Evolutionary conservation across 2,888 invertebrate genomes (phyloP).

Genomic region (Eupithecia exiguata): DNA sequence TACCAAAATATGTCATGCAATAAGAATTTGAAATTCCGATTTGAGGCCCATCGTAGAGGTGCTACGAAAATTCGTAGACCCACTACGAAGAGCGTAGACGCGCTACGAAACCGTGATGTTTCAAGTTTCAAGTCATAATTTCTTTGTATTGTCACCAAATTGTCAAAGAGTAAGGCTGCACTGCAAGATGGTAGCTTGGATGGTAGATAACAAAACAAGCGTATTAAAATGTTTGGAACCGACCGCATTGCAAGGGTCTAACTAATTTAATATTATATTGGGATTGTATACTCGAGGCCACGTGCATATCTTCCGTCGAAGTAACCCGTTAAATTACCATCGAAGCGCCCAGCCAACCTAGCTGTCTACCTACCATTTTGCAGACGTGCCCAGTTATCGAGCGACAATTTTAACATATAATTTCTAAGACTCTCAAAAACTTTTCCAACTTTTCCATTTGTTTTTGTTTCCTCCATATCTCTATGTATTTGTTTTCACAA

Average conservation of each 20-base stretch:
- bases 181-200: neutral
- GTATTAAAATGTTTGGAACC: neutral
- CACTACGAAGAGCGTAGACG: neutral
- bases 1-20: neutral
- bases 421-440: neutral
- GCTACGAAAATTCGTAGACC: neutral
- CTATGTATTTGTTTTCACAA: neutral
- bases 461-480: neutral
- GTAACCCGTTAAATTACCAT: neutral
- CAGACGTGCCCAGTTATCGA: neutral
- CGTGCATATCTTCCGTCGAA: neutral
- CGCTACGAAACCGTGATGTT: neutral
- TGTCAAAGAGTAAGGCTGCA: neutral
- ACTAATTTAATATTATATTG: neutral
- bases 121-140: neutral
- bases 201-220: neutral
- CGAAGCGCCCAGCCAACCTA: neutral
- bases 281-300: neutral
- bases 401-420: neutral
- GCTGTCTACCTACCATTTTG: neutral
- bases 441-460: neutral
- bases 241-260: neutral
- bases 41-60: neutral
- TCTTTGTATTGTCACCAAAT: too few species aligned
- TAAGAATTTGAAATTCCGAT: neutral